phyloP scores from a whole-genome alignment of 1,140 invertebrate species.

The Drosophila sturtevanti region DNA sequence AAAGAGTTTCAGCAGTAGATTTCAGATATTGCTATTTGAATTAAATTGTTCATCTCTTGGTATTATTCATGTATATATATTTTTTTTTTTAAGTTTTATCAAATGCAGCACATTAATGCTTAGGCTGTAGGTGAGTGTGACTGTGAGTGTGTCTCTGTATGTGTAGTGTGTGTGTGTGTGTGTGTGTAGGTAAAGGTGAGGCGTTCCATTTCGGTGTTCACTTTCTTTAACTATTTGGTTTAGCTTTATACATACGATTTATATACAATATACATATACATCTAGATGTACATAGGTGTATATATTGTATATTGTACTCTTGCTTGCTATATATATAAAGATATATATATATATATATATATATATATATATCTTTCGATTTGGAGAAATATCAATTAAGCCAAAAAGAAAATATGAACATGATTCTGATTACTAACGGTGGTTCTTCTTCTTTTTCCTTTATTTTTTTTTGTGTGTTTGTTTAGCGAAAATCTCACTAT shows the following conservation, averaged over 20 bases:
- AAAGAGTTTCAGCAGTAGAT: conserved; percentile 31
- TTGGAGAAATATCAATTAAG: neutral
- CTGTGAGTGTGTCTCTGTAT: conserved; percentile 16
- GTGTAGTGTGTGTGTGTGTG: conserved; percentile 14
- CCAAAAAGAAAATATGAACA: neutral
- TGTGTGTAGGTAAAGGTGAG: conserved; percentile 34
- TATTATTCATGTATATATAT: conserved; percentile 32
- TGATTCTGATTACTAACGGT: neutral
- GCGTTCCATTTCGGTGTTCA: conserved; percentile 66
- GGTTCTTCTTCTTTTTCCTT: neutral
- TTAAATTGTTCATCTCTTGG: conserved; percentile 26
- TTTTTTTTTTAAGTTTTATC: conserved; percentile 60
- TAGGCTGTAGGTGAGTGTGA: conserved; percentile 58
- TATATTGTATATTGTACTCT: neutral
- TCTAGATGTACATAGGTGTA: conserved; percentile 33
- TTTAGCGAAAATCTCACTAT: neutral
- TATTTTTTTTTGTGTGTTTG: too few species aligned
- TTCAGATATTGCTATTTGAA: conserved; percentile 58
- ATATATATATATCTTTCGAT: neutral
- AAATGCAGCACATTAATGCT: conserved; percentile 77
- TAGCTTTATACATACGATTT: conserved; percentile 36
- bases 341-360: neutral
- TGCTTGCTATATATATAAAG: too few species aligned
- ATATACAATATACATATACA: conserved; percentile 28
- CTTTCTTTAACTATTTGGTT: conserved; percentile 64